phyloP scores from a whole-genome alignment of 2,888 invertebrate species.

The Metellina segmentata region DNA sequence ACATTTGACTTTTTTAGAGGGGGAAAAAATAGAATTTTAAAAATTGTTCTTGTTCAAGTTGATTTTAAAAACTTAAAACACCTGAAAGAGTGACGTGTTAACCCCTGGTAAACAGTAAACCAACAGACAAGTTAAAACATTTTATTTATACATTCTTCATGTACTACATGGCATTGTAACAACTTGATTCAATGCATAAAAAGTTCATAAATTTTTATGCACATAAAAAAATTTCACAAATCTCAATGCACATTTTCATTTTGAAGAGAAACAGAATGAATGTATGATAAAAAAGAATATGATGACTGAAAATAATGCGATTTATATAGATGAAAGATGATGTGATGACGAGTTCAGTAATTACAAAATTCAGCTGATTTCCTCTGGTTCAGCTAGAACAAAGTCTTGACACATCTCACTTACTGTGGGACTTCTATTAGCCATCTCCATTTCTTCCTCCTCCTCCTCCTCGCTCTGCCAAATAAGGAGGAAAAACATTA shows the following conservation, averaged over 20 bases:
- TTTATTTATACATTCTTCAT: constrained; percentile 14
- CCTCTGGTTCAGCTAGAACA: neutral
- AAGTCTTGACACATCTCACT: neutral
- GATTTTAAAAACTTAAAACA: no score
- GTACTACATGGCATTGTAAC: constrained; percentile 10
- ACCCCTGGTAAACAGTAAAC: neutral
- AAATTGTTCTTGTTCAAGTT: no score
- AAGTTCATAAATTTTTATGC: no score
- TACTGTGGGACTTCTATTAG: neutral
- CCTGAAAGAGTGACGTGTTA: no score
- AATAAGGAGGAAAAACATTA: no score
- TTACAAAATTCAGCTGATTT: constrained; percentile 19
- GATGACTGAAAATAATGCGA: neutral
- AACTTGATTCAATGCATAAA: neutral
- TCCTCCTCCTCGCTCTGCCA: neutral
- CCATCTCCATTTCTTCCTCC: neutral
- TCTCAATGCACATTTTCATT: neutral
- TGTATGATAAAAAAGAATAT: neutral
- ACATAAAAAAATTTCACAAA: neutral
- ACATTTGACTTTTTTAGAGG: no score
- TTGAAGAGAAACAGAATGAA: neutral
- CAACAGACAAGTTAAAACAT: neutral
- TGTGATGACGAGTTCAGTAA: neutral
- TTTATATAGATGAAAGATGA: constrained; percentile 25
- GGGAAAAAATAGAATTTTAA: no score